Evolutionary conservation across 2,888 invertebrate species (phyloP).

Genomic region (Colostygia pectinataria): DNA sequence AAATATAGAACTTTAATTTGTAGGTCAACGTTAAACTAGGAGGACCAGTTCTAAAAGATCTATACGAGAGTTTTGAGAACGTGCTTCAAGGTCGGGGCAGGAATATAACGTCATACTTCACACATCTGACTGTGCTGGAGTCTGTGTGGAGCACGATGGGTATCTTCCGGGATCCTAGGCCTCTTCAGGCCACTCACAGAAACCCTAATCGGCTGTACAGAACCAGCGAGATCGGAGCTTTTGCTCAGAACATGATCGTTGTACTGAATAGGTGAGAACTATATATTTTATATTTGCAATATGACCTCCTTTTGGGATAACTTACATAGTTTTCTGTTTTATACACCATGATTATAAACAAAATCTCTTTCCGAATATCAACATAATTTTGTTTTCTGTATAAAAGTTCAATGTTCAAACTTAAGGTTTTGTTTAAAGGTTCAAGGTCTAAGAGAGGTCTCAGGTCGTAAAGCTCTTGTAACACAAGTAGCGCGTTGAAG

Average conservation of each 20-base stretch:
- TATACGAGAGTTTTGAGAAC: slow-evolving; percentile 80
- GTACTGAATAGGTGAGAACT: slow-evolving; percentile 86
- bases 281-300: neutral
- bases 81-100: slow-evolving; percentile 44
- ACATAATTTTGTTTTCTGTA: no score
- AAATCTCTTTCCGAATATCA: no score
- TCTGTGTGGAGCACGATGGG: slow-evolving; percentile 85
- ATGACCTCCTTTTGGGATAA: no score
- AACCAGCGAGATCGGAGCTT: slow-evolving; percentile 86
- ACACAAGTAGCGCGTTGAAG: no score
- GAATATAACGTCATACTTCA: slow-evolving; percentile 86
- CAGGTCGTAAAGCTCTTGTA: no score
- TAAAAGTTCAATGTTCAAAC: no score
- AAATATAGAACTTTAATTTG: no score
- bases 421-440: no score
- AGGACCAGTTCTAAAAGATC: slow-evolving; percentile 86
- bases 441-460: no score
- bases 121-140: slow-evolving; percentile 85
- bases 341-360: no score
- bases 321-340: no score
- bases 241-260: slow-evolving; percentile 88
- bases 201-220: slow-evolving; percentile 84
- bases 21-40: slow-evolving; percentile 86
- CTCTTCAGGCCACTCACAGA: slow-evolving; percentile 81
- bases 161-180: slow-evolving; percentile 82